Evolutionary conservation across 2,113 vertebrate genomes (phyloP).

Genomic region (Chaenogobius annularis): DNA sequence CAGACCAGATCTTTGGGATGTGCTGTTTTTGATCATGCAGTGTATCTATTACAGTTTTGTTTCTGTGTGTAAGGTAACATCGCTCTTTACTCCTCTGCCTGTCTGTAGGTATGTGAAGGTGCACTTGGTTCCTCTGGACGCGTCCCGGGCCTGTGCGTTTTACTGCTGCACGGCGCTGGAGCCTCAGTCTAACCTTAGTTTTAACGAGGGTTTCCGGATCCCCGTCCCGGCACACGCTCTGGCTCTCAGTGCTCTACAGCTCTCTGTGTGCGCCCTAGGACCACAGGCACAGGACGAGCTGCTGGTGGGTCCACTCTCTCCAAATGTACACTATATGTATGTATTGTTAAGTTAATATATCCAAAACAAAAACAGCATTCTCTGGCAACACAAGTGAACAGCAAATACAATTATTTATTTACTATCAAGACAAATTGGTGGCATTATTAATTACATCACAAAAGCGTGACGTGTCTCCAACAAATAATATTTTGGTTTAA

Average conservation of each 20-base stretch:
- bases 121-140: conserved; percentile 86
- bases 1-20: too few species aligned
- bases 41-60: too few species aligned
- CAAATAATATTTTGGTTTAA: too few species aligned
- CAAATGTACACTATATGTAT: not conserved
- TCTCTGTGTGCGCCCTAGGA: conserved; percentile 88
- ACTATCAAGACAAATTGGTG: too few species aligned
- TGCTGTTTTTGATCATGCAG: too few species aligned
- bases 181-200: conserved; percentile 84
- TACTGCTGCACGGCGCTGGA: conserved; percentile 92
- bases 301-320: conserved; percentile 79
- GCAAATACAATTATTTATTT: too few species aligned
- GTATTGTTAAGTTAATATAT: too few species aligned
- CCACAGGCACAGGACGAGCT: conserved; percentile 88
- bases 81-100: not conserved
- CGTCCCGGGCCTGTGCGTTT: conserved; percentile 82
- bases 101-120: conserved; percentile 87
- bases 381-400: too few species aligned
- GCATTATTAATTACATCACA: too few species aligned
- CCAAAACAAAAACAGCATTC: too few species aligned
- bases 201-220: conserved; percentile 94
- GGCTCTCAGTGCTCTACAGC: conserved; percentile 83
- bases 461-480: too few species aligned
- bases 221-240: conserved; percentile 81
- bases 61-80: not conserved